Evolutionary conservation across 2,113 vertebrate species (phyloP), one percentile per base, ranked within the genome.

Genomic region (Laterallus jamaicensis): DNA sequence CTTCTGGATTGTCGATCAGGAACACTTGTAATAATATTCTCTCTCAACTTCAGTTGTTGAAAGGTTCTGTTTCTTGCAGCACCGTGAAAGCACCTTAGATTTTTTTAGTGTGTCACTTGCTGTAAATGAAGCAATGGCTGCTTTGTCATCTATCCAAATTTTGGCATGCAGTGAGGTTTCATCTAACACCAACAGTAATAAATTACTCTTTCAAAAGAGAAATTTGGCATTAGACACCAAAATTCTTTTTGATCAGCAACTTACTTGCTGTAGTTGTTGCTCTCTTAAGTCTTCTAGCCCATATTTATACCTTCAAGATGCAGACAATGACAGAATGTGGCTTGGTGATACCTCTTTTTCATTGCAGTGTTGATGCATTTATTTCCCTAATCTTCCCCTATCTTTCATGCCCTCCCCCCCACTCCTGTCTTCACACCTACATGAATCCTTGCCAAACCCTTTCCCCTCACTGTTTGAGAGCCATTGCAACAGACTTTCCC

Each of bases 121-220:
- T 93, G 52, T 82, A 86, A 94, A 88, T 93, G 77, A 78, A 75
- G 73, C 54, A 80, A 37, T 55, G 68, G 47, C 76, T 88, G 76
- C 64, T 77, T 83, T 95, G 92, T 64, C 73, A 52, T 78, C 25
- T 67, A 29, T 92, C 92, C 76, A 39, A 64, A 42, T 15, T 78
- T 49, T 81, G 69, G 49, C 42, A 49, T 35, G 32, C n/a, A 39
- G 20, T 29, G 49, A 81, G 17, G 22, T 78, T 94, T 96, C 83
- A 89, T 28, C 59, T 74, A 86, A 32, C 62, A 92, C 26, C 2
- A 8, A 12, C 49, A 76, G 37, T 47, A 74, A 42, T 83, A 70
- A 77, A n/a, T 62, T 37, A 37, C 15, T 63, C 76, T 52, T 47
- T 40, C 49, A 14, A 70, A 81, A 64, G 54, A 86, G 5, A 77